Conservation (phyloP, 23 tunicate species). For the Trididemnum clinides region DNA sequence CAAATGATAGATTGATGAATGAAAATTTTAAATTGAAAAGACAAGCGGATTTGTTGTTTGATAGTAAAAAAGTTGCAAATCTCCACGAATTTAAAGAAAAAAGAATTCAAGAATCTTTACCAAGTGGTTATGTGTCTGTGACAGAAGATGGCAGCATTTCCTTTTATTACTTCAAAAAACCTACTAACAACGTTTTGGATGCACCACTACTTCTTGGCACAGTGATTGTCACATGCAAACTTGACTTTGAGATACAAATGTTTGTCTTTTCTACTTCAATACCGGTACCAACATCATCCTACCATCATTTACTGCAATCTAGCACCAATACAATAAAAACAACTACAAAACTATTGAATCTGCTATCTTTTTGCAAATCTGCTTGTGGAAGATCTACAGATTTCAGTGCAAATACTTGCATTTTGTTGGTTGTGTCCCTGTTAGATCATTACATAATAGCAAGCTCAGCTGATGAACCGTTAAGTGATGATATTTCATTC, state of each 20-base stretch:
- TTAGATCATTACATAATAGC: neutral
- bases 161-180: neutral
- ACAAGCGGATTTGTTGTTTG: neutral
- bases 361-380: too few relatives aligned
- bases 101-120: neutral
- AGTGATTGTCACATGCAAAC: too few relatives aligned
- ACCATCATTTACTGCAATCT: too few relatives aligned
- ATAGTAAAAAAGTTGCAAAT: neutral
- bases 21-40: neutral
- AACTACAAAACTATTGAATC: too few relatives aligned
- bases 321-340: too few relatives aligned
- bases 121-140: neutral
- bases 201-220: constrained; percentile 1
- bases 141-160: neutral
- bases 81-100: neutral
- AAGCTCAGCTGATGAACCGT: neutral
- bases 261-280: too few relatives aligned
- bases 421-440: neutral
- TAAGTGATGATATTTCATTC: neutral
- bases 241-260: too few relatives aligned
- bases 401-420: constrained; percentile 20
- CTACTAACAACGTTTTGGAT: neutral
- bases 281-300: too few relatives aligned
- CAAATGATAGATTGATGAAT: neutral
- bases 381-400: too few relatives aligned